Evolutionary conservation across 2,888 invertebrate genomes (phyloP), one percentile per base, ranked within the genome.

Genomic region (Synanthedon vespiformis): DNA sequence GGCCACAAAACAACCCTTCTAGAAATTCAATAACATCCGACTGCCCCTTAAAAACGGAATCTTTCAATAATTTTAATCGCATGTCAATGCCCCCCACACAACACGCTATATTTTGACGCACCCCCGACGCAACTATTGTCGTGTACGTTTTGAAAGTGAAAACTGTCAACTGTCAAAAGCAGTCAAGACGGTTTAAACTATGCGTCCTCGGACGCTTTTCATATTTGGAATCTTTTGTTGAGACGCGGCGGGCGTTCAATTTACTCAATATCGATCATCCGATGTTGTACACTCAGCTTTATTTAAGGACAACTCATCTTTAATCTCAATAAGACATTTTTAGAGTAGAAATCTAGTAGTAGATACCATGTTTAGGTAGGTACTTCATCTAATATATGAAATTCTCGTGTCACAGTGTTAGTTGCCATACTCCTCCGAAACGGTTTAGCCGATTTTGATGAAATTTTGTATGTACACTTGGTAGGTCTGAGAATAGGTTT

Each of bases 131-230:
- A 76, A 74, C 79, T 64, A 80, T 82, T 82, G 83, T 84, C 72
- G 65, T 67, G 68, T 65, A 59, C 66, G 58, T 68, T 74, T 76
- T 77, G 80, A 82, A 83, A 81, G 77, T 69, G 80, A 79, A 81
- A 81, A 83, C 85, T 85, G 86, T 85, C 85, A 86, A 87, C 86
- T 85, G 86, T 86, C 86, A 86, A 81, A 86, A 72, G 77, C 86
- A 85, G 81, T 72, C 72, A 79, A 83, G 84, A 72, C 74, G 81
- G 77, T 83, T 86, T 85, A 87, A 86, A 85, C 85, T 84, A 80
- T 80, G 84, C 81, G 72, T 72, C 74, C 76, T 74, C 72, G 57
- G 68, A 68, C 63, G 75, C 76, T 77, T 80, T 77, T 80, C 78
- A 77, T 72, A 72, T 76, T 74, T 68, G 68, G 69, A 72, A 60